phyloP scores from a whole-genome alignment of 2,888 invertebrate species.

The Drosophila glabriapex region DNA sequence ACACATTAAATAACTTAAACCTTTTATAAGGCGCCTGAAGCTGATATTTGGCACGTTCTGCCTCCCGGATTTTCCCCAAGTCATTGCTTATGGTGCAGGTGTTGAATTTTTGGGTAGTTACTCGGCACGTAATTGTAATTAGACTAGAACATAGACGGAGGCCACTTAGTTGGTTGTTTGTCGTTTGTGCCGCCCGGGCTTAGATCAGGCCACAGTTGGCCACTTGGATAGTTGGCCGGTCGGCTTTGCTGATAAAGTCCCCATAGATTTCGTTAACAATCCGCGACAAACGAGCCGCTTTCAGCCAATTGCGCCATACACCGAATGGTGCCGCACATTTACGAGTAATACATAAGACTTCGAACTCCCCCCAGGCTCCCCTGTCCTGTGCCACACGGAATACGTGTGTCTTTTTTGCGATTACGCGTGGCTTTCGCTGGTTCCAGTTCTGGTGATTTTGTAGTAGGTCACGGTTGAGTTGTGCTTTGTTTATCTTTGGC shows the following conservation, averaged over 20 bases:
- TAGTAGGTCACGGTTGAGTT: conserved; percentile 63
- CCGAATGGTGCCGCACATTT: conserved; percentile 35
- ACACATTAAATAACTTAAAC: neutral
- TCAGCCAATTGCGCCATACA: conserved; percentile 70
- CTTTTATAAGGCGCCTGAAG: neutral
- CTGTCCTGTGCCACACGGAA: neutral
- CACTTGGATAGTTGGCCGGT: conserved; percentile 14
- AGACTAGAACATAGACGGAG: conserved; percentile 6
- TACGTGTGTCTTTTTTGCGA: conserved; percentile 33
- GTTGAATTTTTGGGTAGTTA: neutral
- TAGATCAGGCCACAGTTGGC: conserved; percentile 42
- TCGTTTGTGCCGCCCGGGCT: conserved; percentile 54
- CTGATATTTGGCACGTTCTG: neutral
- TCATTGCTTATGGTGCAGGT: neutral
- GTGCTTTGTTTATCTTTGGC: conserved; percentile 30
- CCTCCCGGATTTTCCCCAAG: neutral
- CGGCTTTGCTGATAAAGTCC: conserved; percentile 55
- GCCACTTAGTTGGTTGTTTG: conserved; percentile 61
- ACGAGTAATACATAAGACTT: conserved; percentile 10
- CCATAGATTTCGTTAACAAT: conserved; percentile 35
- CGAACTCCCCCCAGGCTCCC: no score
- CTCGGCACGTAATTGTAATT: conserved; percentile 13
- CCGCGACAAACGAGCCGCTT: conserved; percentile 68
- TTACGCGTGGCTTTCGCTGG: conserved; percentile 32
- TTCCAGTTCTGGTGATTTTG: conserved; percentile 19